phyloP scores from a whole-genome alignment of 1,140 invertebrate genomes.

The Anadara kagoshimensis region DNA sequence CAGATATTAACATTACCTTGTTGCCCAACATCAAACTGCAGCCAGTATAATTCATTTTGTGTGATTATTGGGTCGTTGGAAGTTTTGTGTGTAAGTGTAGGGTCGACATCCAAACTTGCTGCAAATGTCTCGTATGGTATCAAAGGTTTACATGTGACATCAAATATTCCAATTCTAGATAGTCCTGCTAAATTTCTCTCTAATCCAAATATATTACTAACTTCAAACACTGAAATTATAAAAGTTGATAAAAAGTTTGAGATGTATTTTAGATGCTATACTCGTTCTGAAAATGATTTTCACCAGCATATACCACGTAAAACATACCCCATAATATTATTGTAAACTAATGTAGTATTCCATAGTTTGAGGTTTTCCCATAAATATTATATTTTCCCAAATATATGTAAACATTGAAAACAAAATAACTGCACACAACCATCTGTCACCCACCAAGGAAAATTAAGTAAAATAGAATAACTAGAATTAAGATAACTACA shows the following conservation, averaged over 20 bases:
- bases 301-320: too few relatives aligned
- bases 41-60: background rate
- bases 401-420: too few relatives aligned
- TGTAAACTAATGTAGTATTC: too few relatives aligned
- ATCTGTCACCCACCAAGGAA: too few relatives aligned
- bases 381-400: too few relatives aligned
- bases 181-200: background rate
- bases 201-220: background rate
- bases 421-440: too few relatives aligned
- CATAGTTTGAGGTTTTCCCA: too few relatives aligned
- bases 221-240: background rate
- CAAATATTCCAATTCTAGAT: background rate
- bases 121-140: background rate
- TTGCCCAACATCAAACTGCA: background rate
- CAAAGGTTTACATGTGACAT: background rate
- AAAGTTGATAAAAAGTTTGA: background rate
- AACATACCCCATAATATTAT: too few relatives aligned
- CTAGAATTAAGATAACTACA: too few relatives aligned
- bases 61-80: background rate
- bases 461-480: too few relatives aligned
- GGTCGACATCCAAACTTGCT: background rate
- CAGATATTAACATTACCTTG: background rate
- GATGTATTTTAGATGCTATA: too few relatives aligned
- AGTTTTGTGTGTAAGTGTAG: background rate
- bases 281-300: too few relatives aligned